Evolutionary conservation across 2,888 invertebrate species (phyloP).

Genomic region (Prosopocoilus inquinatus): DNA sequence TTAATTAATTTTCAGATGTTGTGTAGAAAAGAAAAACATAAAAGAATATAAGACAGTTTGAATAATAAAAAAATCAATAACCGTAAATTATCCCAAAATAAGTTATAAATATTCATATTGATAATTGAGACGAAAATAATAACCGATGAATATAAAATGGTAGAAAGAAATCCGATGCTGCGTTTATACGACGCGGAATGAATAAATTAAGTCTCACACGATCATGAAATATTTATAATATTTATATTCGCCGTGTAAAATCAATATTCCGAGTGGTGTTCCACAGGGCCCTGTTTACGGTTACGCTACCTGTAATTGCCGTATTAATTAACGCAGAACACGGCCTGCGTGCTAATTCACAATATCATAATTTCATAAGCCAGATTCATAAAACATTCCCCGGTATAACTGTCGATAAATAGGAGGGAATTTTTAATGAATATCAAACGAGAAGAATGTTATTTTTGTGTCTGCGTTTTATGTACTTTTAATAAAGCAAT

Average conservation of each 20-base stretch:
- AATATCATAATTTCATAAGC: conserved; percentile 40
- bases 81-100: conserved; percentile 17
- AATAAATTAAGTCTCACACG: conserved; percentile 15
- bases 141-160: too few species aligned
- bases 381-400: conserved; percentile 9
- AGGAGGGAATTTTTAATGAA: conserved; percentile 2
- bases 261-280: conserved; percentile 31
- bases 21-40: too few species aligned
- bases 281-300: conserved; percentile 34
- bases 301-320: conserved; percentile 37
- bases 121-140: neutral
- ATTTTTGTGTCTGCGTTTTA: neutral
- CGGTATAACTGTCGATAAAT: conserved; percentile 5
- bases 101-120: conserved; percentile 21
- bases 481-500: conserved; percentile 10
- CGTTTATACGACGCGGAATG: too few species aligned
- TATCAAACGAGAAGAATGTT: neutral
- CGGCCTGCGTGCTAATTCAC: conserved; percentile 42
- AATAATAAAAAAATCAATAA: conserved; percentile 12
- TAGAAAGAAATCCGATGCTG: too few species aligned
- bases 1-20: too few species aligned
- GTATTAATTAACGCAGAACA: conserved; percentile 43
- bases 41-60: too few species aligned
- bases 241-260: conserved; percentile 26
- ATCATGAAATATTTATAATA: conserved; percentile 23